Evolutionary conservation across 2,888 invertebrate species (phyloP), one percentile per base, ranked within the genome.

Genomic region (Andrena camellia): DNA sequence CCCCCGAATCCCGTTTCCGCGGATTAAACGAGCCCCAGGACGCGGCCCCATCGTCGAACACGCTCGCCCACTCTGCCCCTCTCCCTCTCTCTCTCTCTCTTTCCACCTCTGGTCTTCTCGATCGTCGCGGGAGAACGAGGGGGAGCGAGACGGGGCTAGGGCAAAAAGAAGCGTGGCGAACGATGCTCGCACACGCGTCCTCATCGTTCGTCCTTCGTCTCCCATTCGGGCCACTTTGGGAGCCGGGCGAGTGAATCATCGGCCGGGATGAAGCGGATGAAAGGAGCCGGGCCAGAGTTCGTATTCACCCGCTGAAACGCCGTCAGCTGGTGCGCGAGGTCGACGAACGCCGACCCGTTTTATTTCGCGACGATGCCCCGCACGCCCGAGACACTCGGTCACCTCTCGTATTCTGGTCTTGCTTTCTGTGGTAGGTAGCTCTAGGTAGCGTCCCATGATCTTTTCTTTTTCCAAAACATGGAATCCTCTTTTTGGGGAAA

Each of bases 281-380:
- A 83, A 78, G 73, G 78, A 73, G 60, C 77, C 83, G 70, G 70
- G 64, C 76, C 31, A n/a, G 33, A 42, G 23, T 50, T 42, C 42
- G 29, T 68, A n/a, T 26, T 35, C 62, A 52, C 73, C 63, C 33
- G 59, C 42, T 71, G 70, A 68, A 63, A 75, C 76, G 31, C 50
- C 68, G 84, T 84, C 84, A 84, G 84, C 84, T 84, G 84, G 84
- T 84, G 79, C 84, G 70, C 72, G 52, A 69, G 84, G 84, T 84
- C 84, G 84, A 76, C 76, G 84, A 84, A 83, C 84, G 68, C 60
- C 42, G 42, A 17, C 17, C 42, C 59, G 66, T 81, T 74, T 74
- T 64, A 75, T 79, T 84, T 79, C 79, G 72, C 75, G 68, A 64
- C 77, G 73, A 17, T 69, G 52, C 35, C 33, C 42, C 8, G 10